Conservation (phyloP, 2,888 invertebrate species). For the Macrophya annulata region DNA sequence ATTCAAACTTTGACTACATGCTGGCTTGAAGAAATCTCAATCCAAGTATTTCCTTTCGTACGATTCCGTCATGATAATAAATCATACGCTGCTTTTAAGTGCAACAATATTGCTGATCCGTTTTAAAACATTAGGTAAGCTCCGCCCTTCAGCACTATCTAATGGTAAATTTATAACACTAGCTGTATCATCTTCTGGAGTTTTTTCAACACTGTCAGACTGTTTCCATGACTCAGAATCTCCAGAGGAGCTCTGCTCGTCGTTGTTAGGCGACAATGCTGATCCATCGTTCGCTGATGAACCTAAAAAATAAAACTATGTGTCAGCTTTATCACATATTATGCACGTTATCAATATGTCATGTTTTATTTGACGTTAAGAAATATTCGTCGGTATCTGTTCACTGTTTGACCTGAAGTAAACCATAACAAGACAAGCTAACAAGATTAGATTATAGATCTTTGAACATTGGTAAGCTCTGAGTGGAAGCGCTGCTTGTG, state of each 20-base stretch:
- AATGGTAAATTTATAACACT: slow-evolving; percentile 77
- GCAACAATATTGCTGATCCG: slow-evolving; percentile 94
- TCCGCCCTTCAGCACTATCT: slow-evolving; percentile 87
- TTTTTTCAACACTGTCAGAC: slow-evolving; percentile 69
- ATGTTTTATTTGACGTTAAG: neutral
- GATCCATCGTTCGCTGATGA: slow-evolving; percentile 59
- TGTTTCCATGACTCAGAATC: slow-evolving; percentile 75
- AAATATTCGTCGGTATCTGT: neutral
- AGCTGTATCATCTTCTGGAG: slow-evolving; percentile 71
- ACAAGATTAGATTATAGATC: neutral
- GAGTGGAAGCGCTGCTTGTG: slow-evolving; percentile 5
- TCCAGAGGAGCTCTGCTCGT: slow-evolving; percentile 72
- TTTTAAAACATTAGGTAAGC: slow-evolving; percentile 92
- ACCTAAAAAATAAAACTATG: slow-evolving; percentile 5
- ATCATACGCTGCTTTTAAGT: slow-evolving; percentile 88
- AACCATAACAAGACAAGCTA: neutral
- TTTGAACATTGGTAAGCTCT: slow-evolving; percentile 1
- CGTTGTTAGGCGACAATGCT: slow-evolving; percentile 69
- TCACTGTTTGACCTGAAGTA: neutral
- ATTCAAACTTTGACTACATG: slow-evolving; percentile 3
- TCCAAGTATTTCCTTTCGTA: neutral
- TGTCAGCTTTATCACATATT: neutral
- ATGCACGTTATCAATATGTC: neutral
- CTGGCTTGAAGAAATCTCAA: neutral
- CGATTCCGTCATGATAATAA: neutral